These are phyloP conservation scores for Calliphora vomitoria DNA, from an alignment of 2,888 invertebrate genomes.

Conservation along the genomic window DNA sequence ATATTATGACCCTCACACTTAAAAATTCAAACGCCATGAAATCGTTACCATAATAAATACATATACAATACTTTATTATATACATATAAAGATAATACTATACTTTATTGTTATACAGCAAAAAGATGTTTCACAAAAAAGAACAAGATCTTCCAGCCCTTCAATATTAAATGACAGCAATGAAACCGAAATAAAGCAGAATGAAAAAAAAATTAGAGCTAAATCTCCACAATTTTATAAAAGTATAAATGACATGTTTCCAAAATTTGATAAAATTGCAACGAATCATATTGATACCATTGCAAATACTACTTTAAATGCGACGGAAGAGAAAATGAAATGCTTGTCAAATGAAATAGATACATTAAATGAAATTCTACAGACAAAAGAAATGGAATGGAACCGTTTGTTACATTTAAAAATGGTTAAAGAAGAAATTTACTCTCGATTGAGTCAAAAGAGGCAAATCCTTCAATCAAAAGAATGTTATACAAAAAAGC, in stretches of 20 bases:
- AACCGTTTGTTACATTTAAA: constrained; percentile 92
- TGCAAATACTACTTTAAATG: constrained; percentile 87
- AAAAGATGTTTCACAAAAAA: constrained; percentile 41
- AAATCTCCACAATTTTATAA: constrained; percentile 79
- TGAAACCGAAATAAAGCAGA: neutral
- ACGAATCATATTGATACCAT: constrained; percentile 84
- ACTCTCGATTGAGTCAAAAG: constrained; percentile 89
- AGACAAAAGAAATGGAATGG: constrained; percentile 94
- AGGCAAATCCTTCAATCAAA: constrained; percentile 86
- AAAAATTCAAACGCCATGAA: no score
- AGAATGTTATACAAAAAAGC: constrained; percentile 77
- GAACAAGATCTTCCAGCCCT: constrained; percentile 42
- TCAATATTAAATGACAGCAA: constrained; percentile 27
- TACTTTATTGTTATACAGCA: constrained; percentile 14
- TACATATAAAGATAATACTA: neutral
- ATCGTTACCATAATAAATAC: no score
- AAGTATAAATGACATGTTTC: constrained; percentile 78
- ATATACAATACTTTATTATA: no score
- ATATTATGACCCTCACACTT: no score
- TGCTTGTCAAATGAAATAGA: constrained; percentile 89
- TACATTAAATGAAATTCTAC: constrained; percentile 90
- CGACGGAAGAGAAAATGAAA: constrained; percentile 88
- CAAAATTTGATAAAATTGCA: constrained; percentile 77
- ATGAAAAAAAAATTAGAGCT: constrained; percentile 54
- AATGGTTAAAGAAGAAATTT: constrained; percentile 93